phyloP scores from a whole-genome alignment of 2,797 vertebrate species.

The Trachops cirrhosus region DNA sequence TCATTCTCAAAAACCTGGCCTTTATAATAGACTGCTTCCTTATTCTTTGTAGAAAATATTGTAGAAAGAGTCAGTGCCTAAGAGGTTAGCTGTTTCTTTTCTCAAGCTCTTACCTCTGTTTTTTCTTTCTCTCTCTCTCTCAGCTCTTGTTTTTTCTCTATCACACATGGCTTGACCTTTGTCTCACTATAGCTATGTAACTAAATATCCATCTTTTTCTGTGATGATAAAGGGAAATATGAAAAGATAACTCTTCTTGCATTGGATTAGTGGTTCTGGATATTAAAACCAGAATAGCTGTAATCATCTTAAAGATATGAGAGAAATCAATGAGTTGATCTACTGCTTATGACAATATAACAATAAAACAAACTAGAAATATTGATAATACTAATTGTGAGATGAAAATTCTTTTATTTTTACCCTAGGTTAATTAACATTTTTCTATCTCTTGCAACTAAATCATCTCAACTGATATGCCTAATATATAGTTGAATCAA shows the following conservation, averaged over 20 bases:
- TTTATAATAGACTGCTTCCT: not conserved
- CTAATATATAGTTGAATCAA: not conserved
- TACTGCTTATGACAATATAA: not conserved
- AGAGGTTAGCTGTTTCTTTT: not conserved
- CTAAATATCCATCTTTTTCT: not conserved
- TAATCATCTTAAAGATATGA: not conserved
- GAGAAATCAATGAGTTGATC: not conserved
- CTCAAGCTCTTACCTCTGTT: not conserved
- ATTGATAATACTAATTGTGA: not conserved
- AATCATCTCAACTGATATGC: not conserved
- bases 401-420: not conserved
- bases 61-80: not conserved
- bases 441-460: conserved; percentile 25
- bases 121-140: not conserved
- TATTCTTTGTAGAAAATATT: not conserved
- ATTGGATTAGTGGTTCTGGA: not conserved
- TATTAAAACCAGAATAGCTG: not conserved
- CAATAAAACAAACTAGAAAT: not conserved
- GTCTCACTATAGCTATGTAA: not conserved
- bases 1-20: not conserved
- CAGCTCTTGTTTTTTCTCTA: not conserved
- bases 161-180: not conserved
- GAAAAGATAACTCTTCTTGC: not conserved
- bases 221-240: not conserved
- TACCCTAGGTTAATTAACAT: not conserved